These are phyloP conservation scores for Hemistola chrysoprasaria DNA, from an alignment of 2,888 invertebrate species.

Conservation along the genomic window DNA sequence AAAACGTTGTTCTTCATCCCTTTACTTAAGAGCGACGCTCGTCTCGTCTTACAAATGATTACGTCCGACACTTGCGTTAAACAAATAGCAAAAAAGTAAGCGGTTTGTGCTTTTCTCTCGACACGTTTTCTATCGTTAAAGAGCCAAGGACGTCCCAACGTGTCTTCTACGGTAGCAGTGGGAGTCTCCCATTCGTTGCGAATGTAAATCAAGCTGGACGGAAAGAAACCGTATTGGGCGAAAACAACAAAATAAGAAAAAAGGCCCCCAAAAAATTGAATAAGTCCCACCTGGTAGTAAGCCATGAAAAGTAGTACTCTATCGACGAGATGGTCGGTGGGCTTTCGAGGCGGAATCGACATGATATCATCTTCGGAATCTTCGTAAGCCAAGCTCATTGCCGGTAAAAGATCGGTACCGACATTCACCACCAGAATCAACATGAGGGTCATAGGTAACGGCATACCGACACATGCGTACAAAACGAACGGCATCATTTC, in stretches of 20 bases:
- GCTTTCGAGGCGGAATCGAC: constrained; percentile 82
- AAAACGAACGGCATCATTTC: constrained; percentile 92
- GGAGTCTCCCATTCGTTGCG: constrained; percentile 87
- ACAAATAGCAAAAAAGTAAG: constrained; percentile 90
- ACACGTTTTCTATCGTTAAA: constrained; percentile 85
- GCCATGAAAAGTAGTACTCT: constrained; percentile 88
- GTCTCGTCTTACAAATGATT: constrained; percentile 89
- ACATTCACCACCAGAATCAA: constrained; percentile 88
- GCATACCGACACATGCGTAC: constrained; percentile 88
- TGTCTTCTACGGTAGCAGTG: constrained; percentile 85
- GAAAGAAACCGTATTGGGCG: constrained; percentile 90
- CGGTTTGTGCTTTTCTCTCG: constrained; percentile 89
- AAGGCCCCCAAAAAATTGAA: constrained; percentile 91
- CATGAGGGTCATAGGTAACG: constrained; percentile 84
- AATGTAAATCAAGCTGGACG: constrained; percentile 84
- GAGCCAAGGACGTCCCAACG: constrained; percentile 89
- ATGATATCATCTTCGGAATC: constrained; percentile 89
- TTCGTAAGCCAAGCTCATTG: constrained; percentile 90
- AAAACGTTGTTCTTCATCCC: constrained; percentile 88
- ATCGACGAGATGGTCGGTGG: constrained; percentile 78
- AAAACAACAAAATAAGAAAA: constrained; percentile 90
- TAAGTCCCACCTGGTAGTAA: constrained; percentile 93
- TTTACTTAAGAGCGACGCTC: constrained; percentile 87
- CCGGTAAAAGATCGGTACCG: constrained; percentile 90
- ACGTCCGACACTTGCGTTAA: constrained; percentile 90